Conservation (phyloP, 2,888 invertebrate genomes). For the Schizaphis graminum region DNA sequence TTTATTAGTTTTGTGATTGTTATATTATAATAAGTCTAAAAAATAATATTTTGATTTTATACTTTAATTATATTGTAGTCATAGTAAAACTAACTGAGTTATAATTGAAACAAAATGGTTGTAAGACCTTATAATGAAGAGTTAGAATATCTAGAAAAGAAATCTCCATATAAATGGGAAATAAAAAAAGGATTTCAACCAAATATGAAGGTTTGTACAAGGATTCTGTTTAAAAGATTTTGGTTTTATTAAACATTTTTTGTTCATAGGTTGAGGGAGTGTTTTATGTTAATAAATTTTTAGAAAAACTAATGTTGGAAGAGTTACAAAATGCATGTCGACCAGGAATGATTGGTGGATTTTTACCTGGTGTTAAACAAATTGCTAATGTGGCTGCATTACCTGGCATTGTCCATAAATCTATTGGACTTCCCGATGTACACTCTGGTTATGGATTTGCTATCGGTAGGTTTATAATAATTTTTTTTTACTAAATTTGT, state of each 20-base stretch:
- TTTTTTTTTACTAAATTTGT: not conserved
- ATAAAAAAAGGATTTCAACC: slow-evolving; percentile 99
- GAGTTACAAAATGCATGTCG: slow-evolving; percentile 92
- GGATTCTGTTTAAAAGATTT: slow-evolving; percentile 15
- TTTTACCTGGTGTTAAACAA: slow-evolving; percentile 98
- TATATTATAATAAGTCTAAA: not conserved
- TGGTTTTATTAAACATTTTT: slow-evolving; percentile 32
- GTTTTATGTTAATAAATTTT: slow-evolving; percentile 92
- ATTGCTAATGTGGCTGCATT: slow-evolving; percentile 99
- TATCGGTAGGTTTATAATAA: slow-evolving; percentile 77
- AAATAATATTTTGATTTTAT: not conserved
- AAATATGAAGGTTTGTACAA: slow-evolving; percentile 86
- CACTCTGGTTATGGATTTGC: slow-evolving; percentile 99
- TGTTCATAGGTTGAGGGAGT: slow-evolving; percentile 87
- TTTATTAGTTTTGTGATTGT: not conserved
- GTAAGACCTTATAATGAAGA: slow-evolving; percentile 94
- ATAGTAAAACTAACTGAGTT: not conserved
- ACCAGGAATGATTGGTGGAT: slow-evolving; percentile 93
- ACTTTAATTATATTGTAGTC: not conserved
- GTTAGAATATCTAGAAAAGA: slow-evolving; percentile 90
- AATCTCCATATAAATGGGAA: slow-evolving; percentile 87
- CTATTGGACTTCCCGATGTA: slow-evolving; percentile 95
- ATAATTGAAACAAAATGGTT: slow-evolving; percentile 76
- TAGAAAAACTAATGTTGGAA: slow-evolving; percentile 97
- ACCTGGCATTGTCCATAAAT: slow-evolving; percentile 94